A percentile compares a stretch with the other conserved stretches of the same genome.
Evolutionary conservation across 2,888 invertebrate species (phyloP).

Genomic region (Pristionchus entomophagus): DNA sequence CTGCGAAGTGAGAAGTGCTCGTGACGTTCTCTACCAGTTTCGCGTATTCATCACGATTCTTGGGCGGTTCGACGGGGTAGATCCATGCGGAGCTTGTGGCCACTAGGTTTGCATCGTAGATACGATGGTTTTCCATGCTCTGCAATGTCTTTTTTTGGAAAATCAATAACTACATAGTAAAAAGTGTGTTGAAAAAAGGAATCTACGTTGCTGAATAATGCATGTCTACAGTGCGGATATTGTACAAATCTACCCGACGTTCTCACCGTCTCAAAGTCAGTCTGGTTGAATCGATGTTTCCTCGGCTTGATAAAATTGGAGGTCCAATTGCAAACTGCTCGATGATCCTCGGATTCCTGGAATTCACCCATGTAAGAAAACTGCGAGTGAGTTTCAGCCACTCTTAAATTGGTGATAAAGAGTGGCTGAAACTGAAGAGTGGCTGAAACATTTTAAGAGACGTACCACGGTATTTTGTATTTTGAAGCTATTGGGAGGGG

Average conservation of each 20-base stretch:
- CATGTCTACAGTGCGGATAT: too few species aligned
- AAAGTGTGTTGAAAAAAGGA: too few species aligned
- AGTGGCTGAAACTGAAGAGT: too few species aligned
- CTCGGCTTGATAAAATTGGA: background rate
- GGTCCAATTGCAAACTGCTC: background rate
- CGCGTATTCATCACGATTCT: background rate
- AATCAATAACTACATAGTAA: background rate
- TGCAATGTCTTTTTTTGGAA: background rate
- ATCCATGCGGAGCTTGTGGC: slow-evolving; percentile 32
- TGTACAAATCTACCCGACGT: too few species aligned
- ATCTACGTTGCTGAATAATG: too few species aligned
- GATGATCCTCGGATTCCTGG: background rate
- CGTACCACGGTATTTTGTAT: too few species aligned
- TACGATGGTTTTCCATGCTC: background rate
- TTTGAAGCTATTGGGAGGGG: too few species aligned
- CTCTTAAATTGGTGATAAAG: too few species aligned
- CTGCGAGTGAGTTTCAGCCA: too few species aligned
- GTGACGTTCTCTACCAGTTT: background rate
- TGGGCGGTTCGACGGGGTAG: slow-evolving; percentile 28
- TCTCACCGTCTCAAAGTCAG: background rate
- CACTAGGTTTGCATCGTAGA: background rate
- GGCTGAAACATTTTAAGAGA: too few species aligned
- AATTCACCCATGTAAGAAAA: background rate
- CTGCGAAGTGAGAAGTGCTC: background rate
- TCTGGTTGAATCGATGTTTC: background rate